These are phyloP conservation scores for Danio choprae DNA, from an alignment of 2,797 vertebrate species.

Conservation along the genomic window DNA sequence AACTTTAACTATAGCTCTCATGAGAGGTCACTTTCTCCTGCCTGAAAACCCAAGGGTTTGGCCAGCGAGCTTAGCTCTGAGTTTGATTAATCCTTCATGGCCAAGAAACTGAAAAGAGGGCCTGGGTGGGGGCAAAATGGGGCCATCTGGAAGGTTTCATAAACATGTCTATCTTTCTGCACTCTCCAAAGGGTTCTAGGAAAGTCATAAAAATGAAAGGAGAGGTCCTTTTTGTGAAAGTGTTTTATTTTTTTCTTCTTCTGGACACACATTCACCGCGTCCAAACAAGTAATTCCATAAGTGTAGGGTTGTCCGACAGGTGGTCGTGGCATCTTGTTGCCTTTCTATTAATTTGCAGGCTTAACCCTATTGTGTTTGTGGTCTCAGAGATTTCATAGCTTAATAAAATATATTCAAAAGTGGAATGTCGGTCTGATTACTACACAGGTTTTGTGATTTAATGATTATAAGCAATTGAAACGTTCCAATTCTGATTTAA, in stretches of 20 bases:
- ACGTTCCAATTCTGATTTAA: too few species aligned
- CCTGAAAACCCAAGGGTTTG: conserved; percentile 72
- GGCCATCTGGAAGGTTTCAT: conserved; percentile 87
- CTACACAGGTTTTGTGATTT: neutral
- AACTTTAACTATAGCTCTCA: conserved; percentile 26
- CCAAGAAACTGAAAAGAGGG: conserved; percentile 77
- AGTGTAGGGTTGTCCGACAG: neutral
- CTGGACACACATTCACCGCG: conserved; percentile 69
- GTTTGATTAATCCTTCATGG: conserved; percentile 84
- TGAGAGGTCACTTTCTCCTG: conserved; percentile 61
- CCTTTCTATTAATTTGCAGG: conserved; percentile 14
- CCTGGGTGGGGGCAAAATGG: conserved; percentile 73
- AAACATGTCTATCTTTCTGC: conserved; percentile 85
- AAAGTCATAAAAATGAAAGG: conserved; percentile 85
- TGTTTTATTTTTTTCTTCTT: conserved; percentile 67
- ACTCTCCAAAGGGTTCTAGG: conserved; percentile 83
- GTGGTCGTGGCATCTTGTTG: conserved; percentile 20
- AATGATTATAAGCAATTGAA: neutral
- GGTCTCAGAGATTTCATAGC: neutral
- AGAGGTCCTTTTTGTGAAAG: conserved; percentile 75
- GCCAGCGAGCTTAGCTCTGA: conserved; percentile 75
- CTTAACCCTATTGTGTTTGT: neutral
- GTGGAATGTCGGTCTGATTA: neutral
- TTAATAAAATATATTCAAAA: neutral
- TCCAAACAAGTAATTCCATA: conserved; percentile 57